Base-by-base conservation (phyloP, 2,797 vertebrate species). In the Hoplostethus mediterraneus region DNA sequence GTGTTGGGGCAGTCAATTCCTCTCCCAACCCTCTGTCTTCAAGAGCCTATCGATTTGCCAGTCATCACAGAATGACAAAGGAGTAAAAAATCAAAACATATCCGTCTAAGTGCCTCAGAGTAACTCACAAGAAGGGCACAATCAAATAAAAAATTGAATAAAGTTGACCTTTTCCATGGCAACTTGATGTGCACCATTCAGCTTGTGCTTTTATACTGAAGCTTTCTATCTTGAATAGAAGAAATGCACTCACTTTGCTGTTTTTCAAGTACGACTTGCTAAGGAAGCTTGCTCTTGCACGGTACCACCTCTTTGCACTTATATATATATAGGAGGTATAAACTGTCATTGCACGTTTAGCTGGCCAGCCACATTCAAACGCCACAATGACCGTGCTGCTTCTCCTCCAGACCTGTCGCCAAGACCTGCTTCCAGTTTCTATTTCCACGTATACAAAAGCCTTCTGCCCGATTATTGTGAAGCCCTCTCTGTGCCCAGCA, bases 31-130 rank as follows among this genome's bases (percentile, higher is more conserved):
- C 21, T 21, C 38, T 54, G 47, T 80, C 77, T 74, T 82, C 57
- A 63, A 72, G 75, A 72, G 69, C 45, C 69, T 51, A 88, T 89
- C 14, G 81, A 92, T 89, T 84, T 69, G 75, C 63, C 78, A 65
- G 66, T 80, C 85, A 77, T 80, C 81, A 84, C 77, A 81, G 68
- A 81, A 63, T 74, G 86, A 83, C 79, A 76, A 71, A 76, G 28
- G 69, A 64, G 52, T n/a, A 49, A 58, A 63, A 65, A 76, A 71
- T 77, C 63, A 61, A 89, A 89, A 81, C 49, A 36, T 31, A 52
- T 57, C 55, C 40, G 36, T 80, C 58, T 25, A 33, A 81, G 62
- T 38, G 54, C 21, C 0, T 4, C 1, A 0, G 8, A 38, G 36
- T 21, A 60, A 59, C 13, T 51, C 1, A 11, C 6, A 51, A 31